A percentile compares a stretch with the other conserved stretches of the same genome.
These are phyloP conservation scores for Aythya baeri DNA, from an alignment of 2,113 vertebrate species.

Conservation along the genomic window DNA sequence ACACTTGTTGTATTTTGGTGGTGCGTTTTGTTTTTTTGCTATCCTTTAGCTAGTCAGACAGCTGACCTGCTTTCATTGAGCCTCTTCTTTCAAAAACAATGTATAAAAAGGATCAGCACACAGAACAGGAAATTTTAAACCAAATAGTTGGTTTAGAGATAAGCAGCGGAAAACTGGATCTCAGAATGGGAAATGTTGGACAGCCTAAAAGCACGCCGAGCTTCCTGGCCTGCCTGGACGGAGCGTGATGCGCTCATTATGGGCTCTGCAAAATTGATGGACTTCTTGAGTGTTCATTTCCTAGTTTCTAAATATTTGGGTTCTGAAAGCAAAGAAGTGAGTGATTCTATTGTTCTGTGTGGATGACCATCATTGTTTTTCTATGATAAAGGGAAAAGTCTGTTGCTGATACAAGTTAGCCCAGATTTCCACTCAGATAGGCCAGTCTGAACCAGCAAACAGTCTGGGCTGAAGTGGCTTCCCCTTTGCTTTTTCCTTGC, in stretches of 20 bases:
- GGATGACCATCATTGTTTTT: background rate
- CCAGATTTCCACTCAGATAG: background rate
- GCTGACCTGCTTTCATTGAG: background rate
- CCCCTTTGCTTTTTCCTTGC: background rate
- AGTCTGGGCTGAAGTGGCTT: background rate
- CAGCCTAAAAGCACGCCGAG: background rate
- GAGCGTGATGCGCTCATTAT: background rate
- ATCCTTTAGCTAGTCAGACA: background rate
- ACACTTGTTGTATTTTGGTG: background rate
- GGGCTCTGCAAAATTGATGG: background rate
- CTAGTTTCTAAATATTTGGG: conserved; percentile 38
- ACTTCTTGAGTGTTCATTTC: conserved; percentile 1
- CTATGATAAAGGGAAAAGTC: conserved; percentile 9
- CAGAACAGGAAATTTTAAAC: conserved; percentile 32
- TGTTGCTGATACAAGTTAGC: background rate
- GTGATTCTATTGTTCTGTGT: conserved; percentile 6
- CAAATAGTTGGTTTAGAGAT: conserved; percentile 32
- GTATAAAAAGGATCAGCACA: background rate
- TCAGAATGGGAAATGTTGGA: conserved; percentile 22
- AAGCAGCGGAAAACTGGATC: conserved; percentile 12
- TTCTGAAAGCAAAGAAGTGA: background rate
- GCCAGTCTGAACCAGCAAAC: background rate
- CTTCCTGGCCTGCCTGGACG: conserved; percentile 11
- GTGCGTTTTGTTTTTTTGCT: background rate
- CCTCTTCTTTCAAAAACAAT: background rate